Conservation (phyloP, 2,888 invertebrate species). For the Dasypogon diadema region DNA sequence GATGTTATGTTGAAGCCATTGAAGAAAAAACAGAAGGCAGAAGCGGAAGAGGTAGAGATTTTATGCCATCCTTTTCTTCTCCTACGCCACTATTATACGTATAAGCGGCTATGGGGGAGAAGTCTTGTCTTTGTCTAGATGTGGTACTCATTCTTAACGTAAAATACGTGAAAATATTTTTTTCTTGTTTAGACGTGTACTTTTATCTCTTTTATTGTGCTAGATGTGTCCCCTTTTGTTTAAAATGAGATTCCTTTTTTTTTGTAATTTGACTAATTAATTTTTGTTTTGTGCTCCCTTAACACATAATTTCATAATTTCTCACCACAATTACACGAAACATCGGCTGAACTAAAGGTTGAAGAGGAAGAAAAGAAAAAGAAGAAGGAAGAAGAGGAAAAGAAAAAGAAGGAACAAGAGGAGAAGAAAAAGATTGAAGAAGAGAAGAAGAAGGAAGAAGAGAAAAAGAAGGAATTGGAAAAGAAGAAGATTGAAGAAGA, state of each 20-base stretch:
- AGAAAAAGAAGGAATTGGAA: slow-evolving; percentile 54
- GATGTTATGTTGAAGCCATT: slow-evolving; percentile 68
- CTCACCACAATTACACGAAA: not conserved
- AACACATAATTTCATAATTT: too few relatives aligned
- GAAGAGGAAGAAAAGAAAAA: slow-evolving; percentile 26
- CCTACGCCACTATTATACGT: too few relatives aligned
- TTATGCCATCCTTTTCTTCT: slow-evolving; percentile 60
- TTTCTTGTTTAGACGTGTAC: slow-evolving; percentile 48
- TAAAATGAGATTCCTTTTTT: slow-evolving; percentile 14
- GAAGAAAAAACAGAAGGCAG: slow-evolving; percentile 57
- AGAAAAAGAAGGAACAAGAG: slow-evolving; percentile 52
- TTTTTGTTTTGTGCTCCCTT: slow-evolving; percentile 27
- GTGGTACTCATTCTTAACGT: too few relatives aligned
- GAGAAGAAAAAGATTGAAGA: slow-evolving; percentile 66
- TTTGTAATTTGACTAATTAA: slow-evolving; percentile 28
- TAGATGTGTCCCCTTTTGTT: slow-evolving; percentile 17
- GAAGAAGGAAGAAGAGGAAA: slow-evolving; percentile 58
- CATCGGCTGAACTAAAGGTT: not conserved
- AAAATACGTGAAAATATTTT: slow-evolving; percentile 1
- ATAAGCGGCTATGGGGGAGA: too few relatives aligned
- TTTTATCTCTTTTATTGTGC: not conserved
- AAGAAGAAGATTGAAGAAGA: slow-evolving; percentile 56
- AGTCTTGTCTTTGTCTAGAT: slow-evolving; percentile 8
- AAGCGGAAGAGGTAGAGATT: slow-evolving; percentile 60
- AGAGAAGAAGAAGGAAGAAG: slow-evolving; percentile 59